Base-by-base conservation (phyloP, 2,113 vertebrate species). In the Indicator maculatus region DNA sequence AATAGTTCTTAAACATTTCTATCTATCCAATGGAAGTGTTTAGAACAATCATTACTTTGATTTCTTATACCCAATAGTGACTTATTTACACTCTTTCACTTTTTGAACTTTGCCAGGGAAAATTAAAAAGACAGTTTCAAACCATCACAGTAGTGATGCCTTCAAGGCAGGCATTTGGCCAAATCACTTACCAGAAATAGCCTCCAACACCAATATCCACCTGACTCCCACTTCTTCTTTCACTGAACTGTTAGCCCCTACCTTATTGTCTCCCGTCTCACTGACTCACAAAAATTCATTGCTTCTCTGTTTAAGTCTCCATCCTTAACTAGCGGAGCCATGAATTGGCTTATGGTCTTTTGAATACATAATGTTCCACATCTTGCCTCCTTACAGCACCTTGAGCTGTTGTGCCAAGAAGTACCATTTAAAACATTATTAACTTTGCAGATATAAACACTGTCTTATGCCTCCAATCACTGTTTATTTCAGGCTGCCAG, bases 361-460 rank as follows among this genome's bases (percentile, higher is more conserved):
- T 45, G 39, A 97, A 96, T 96, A 82, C 89, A 67, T 63, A 84
- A 74, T 87, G 91, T 90, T 96, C 95, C 97, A 97, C 95, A 67
- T 85, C 80, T 95, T 94, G 95, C 88, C 92, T 93, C 66, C 93
- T 93, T 94, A 91, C 52, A 86, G 38, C 47, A 95, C 58, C 39
- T 58, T 95, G 94, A 97, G 90, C 96, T 92, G 95, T 82, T 8
- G 39, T 96, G 97, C 93, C 97, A 98, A 97, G 95, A 97, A 98
- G 96, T 97, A 88, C 92, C 78, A 98, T 97, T 98, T 97, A 96
- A 96, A 97, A 98, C 92, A 95, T 96, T 97, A 97, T 97, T 98
- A 98, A 97, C 89, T 98, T 94, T 93, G 87, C 89, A 94, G 95
- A 96, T 96, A 96, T 96, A 97, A 97, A 97, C 93, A 96, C 95